Evolutionary conservation across 2,113 vertebrate species (phyloP).

Genomic region (Chaetodon auriga): DNA sequence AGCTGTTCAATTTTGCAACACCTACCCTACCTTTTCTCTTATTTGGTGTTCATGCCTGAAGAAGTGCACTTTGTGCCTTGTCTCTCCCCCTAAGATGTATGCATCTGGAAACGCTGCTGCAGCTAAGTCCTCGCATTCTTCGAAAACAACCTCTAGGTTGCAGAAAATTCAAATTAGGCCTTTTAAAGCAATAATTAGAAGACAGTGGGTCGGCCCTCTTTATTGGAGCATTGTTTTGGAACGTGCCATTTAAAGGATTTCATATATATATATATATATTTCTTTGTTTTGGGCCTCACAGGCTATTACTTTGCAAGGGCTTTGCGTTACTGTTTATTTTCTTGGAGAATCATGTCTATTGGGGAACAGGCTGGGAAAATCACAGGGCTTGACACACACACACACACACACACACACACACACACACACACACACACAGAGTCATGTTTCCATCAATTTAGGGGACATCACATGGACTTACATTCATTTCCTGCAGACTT

Average conservation of each 20-base stretch:
- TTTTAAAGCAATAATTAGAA: constrained; percentile 59
- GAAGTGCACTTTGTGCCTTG: constrained; percentile 64
- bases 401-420: neutral
- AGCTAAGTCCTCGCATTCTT: neutral
- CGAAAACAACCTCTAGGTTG: constrained; percentile 46
- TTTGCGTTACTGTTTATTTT: constrained; percentile 59
- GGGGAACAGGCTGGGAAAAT: constrained; percentile 27
- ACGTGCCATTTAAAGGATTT: constrained; percentile 50
- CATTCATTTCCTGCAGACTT: too few relatives aligned
- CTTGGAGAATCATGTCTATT: constrained; percentile 51
- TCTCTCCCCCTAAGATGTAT: constrained; percentile 52
- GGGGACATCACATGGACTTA: too few relatives aligned
- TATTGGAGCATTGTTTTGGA: constrained; percentile 54
- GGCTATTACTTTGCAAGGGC: constrained; percentile 49
- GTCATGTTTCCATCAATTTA: too few relatives aligned
- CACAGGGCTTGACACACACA: constrained; percentile 25
- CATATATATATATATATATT: constrained; percentile 22
- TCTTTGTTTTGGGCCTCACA: constrained; percentile 47
- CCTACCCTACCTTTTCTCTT: constrained; percentile 75
- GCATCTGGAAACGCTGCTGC: constrained; percentile 40
- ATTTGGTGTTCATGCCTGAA: constrained; percentile 76
- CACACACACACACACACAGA: too few relatives aligned
- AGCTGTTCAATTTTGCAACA: constrained; percentile 85
- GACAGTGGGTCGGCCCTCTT: constrained; percentile 46
- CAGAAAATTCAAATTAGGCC: constrained; percentile 55